phyloP scores from a whole-genome alignment of 1,140 invertebrate genomes.

The Maniola jurtina region DNA sequence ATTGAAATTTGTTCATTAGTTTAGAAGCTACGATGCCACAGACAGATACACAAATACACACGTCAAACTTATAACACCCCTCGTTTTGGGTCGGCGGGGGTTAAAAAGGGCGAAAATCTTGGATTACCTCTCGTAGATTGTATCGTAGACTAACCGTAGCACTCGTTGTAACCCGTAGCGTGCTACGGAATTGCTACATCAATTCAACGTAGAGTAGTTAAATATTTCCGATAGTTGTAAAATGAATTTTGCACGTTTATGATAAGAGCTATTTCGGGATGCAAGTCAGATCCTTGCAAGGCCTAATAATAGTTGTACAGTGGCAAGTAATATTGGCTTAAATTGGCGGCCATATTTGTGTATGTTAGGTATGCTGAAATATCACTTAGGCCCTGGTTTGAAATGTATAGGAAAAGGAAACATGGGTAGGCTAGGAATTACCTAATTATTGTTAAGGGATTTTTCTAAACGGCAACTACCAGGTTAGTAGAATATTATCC shows the following conservation, averaged over 20 bases:
- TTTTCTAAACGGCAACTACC: no score
- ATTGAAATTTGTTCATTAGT: no score
- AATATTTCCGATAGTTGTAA: neutral
- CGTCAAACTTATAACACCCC: no score
- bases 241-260: neutral
- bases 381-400: neutral
- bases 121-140: conserved; percentile 1
- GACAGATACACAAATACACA: no score
- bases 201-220: conserved; percentile 29
- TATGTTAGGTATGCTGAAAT: conserved; percentile 6
- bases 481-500: no score
- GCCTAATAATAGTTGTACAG: conserved; percentile 18
- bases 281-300: neutral
- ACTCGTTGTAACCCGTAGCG: conserved; percentile 17
- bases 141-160: conserved; percentile 13
- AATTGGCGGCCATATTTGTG: conserved; percentile 18
- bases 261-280: neutral
- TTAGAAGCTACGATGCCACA: no score
- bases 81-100: no score
- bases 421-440: neutral
- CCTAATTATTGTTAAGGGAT: no score
- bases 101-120: neutral
- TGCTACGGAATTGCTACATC: conserved; percentile 28
- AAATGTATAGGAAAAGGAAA: neutral
- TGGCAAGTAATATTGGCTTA: conserved; percentile 12